A percentile compares a stretch with the other conserved stretches of the same genome.
These are phyloP conservation scores for Leptinotarsa haldemani DNA, from an alignment of 2,888 invertebrate species.

Conservation along the genomic window DNA sequence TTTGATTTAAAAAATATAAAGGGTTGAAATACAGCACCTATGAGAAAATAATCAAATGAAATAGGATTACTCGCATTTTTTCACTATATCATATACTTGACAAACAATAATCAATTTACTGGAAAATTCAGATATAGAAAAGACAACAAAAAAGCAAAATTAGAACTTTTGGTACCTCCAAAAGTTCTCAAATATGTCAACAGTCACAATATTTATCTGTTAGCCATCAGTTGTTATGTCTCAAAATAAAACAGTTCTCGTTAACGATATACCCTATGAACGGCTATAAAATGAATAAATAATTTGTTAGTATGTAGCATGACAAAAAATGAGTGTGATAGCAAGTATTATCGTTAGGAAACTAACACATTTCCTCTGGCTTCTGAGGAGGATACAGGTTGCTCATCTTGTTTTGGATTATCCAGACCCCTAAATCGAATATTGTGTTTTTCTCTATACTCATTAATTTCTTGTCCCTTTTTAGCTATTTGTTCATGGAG, in stretches of 20 bases:
- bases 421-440: slow-evolving; percentile 80
- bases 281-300: background rate
- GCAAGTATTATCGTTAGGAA: slow-evolving; percentile 55
- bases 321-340: slow-evolving; percentile 20
- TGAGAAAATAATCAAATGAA: background rate
- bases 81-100: too few species aligned
- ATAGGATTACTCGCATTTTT: background rate
- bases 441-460: slow-evolving; percentile 90
- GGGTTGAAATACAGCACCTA: background rate
- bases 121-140: too few species aligned
- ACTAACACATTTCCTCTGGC: slow-evolving; percentile 65
- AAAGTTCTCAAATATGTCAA: too few species aligned
- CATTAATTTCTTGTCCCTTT: slow-evolving; percentile 91
- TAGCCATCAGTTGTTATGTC: too few species aligned
- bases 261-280: background rate
- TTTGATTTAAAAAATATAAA: slow-evolving; percentile 1
- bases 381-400: slow-evolving; percentile 53
- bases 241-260: background rate
- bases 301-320: slow-evolving; percentile 3
- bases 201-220: too few species aligned
- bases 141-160: too few species aligned
- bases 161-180: too few species aligned
- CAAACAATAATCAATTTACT: too few species aligned
- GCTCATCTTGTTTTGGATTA: slow-evolving; percentile 65
- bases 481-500: slow-evolving; percentile 84